Evolutionary conservation across 2,888 invertebrate species (phyloP).

Genomic region (Aleiodes leptofemur): DNA sequence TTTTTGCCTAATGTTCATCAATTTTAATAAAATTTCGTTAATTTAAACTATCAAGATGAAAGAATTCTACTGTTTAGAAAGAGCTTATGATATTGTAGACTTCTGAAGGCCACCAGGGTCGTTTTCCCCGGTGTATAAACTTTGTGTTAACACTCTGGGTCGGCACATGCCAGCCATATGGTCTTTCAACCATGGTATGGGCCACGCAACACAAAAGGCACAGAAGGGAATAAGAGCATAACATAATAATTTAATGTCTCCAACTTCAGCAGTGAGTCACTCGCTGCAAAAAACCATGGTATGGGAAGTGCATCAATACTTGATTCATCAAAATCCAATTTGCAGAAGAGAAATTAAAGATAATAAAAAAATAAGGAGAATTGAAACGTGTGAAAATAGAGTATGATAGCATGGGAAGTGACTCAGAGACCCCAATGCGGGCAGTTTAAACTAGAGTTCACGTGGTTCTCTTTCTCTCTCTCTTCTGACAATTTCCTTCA

Average conservation of each 20-base stretch:
- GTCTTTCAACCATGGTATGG: conserved; percentile 9
- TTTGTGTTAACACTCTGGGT: conserved; percentile 29
- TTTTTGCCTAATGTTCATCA: no score
- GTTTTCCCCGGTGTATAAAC: conserved; percentile 17
- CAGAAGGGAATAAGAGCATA: conserved; percentile 10
- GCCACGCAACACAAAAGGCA: conserved; percentile 1
- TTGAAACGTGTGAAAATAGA: conserved; percentile 17
- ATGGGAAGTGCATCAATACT: background rate
- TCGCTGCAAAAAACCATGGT: background rate
- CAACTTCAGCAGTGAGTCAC: conserved; percentile 6
- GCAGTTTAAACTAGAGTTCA: conserved; percentile 41
- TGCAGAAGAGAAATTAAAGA: background rate
- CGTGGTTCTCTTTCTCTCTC: conserved; percentile 21
- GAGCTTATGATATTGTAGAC: background rate
- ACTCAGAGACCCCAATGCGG: conserved; percentile 39
- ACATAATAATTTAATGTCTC: background rate
- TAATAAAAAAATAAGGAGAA: background rate
- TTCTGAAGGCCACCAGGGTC: conserved; percentile 9
- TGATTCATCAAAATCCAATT: background rate
- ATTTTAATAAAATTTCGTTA: no score
- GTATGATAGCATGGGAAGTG: conserved; percentile 26
- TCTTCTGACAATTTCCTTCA: conserved; percentile 22
- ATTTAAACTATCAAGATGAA: no score
- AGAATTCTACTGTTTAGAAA: no score
- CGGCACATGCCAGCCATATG: conserved; percentile 62